These are phyloP conservation scores for Sebastes nivosus DNA, from an alignment of 2,797 vertebrate species.

Conservation along the genomic window DNA sequence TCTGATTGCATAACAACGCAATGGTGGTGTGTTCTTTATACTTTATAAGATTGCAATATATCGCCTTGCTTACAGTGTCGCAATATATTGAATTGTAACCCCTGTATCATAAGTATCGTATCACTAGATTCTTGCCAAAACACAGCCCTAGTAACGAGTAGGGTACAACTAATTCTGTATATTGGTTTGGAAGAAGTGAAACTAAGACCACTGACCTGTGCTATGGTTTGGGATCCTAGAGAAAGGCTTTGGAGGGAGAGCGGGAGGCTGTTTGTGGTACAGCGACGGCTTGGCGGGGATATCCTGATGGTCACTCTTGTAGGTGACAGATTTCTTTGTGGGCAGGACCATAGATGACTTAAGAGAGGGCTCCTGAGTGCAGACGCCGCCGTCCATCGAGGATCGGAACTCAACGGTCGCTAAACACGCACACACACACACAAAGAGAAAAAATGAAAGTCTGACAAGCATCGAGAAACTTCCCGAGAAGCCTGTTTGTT, in stretches of 20 bases:
- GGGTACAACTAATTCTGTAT: background rate
- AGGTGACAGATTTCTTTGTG: conserved; percentile 91
- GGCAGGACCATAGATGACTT: conserved; percentile 92
- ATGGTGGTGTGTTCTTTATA: no score
- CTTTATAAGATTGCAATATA: no score
- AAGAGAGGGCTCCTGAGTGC: conserved; percentile 90
- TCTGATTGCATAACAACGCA: no score
- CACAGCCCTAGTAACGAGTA: background rate
- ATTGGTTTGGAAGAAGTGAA: background rate
- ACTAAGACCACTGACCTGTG: conserved; percentile 82
- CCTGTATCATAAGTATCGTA: no score
- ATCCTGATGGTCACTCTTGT: conserved; percentile 91
- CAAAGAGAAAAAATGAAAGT: background rate
- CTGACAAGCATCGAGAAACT: background rate
- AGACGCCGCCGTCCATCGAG: conserved; percentile 87
- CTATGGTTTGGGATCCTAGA: conserved; percentile 94
- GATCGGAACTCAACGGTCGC: conserved; percentile 92
- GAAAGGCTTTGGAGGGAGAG: conserved; percentile 97
- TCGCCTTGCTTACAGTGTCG: no score
- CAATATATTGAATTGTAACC: no score
- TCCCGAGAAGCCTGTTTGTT: background rate
- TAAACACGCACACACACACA: conserved; percentile 63
- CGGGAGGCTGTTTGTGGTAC: conserved; percentile 97
- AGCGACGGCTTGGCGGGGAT: conserved; percentile 90
- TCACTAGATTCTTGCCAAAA: no score